Evolutionary conservation across 2,113 vertebrate genomes (phyloP).

Genomic region (Pseudolaguvia tuberculata): DNA sequence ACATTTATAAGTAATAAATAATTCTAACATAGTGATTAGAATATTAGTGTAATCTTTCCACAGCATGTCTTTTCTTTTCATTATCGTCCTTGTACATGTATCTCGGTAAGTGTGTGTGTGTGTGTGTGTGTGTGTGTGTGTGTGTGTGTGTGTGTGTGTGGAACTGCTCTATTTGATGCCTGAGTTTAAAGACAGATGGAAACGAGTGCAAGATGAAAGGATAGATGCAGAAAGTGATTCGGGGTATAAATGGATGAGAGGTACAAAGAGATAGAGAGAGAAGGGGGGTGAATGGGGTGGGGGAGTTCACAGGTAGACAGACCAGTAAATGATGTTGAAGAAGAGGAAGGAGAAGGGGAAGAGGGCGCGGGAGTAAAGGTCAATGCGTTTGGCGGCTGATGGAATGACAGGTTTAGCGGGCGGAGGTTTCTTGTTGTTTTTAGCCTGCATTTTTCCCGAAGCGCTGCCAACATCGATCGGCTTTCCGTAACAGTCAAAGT

Average conservation of each 20-base stretch:
- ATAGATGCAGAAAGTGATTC: background rate
- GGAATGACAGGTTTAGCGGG: slow-evolving; percentile 95
- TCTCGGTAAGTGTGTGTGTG: background rate
- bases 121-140: slow-evolving; percentile 1
- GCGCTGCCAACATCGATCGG: slow-evolving; percentile 81
- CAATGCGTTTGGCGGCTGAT: slow-evolving; percentile 89
- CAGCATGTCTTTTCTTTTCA: background rate
- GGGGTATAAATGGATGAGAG: background rate
- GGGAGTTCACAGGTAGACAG: slow-evolving; percentile 87
- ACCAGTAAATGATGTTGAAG: slow-evolving; percentile 99
- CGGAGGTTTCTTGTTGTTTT: slow-evolving; percentile 88
- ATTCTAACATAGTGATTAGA: background rate
- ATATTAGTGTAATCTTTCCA: background rate
- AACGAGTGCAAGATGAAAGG: background rate
- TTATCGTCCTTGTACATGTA: slow-evolving; percentile 12
- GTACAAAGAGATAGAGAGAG: background rate
- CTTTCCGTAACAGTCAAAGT: slow-evolving; percentile 98
- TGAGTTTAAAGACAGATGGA: slow-evolving; percentile 15
- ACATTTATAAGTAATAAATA: slow-evolving; percentile 21
- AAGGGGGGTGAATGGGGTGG: background rate
- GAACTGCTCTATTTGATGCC: slow-evolving; percentile 36
- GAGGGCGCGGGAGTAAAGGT: slow-evolving; percentile 90
- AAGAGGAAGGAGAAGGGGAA: slow-evolving; percentile 99
- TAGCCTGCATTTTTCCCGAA: slow-evolving; percentile 81
- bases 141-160: slow-evolving; percentile 4